phyloP scores from a whole-genome alignment of 2,797 vertebrate genomes.

The Smutsia gigantea region DNA sequence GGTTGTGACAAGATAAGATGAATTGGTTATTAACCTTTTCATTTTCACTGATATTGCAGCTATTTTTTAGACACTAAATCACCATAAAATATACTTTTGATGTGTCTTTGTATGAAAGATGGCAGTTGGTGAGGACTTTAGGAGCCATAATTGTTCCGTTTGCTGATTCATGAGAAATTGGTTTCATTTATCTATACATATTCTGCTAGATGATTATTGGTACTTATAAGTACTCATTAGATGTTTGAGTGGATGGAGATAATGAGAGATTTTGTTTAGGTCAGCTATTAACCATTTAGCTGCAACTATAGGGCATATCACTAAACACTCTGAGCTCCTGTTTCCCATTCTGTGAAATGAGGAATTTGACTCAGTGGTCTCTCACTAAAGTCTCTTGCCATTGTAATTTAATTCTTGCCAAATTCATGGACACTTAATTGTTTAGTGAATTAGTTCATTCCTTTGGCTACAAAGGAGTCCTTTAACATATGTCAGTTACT shows the following conservation, averaged over 20 bases:
- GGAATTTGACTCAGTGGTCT: background rate
- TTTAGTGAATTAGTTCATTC: conserved; percentile 37
- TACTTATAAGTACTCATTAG: background rate
- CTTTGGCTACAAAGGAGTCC: background rate
- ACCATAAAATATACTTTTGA: background rate
- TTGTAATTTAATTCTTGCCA: conserved; percentile 39
- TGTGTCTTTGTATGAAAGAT: background rate
- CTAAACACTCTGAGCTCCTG: background rate
- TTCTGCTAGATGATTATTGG: background rate
- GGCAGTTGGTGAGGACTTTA: background rate
- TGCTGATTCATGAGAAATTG: background rate
- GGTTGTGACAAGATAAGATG: background rate
- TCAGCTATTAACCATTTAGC: background rate
- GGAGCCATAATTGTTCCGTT: background rate
- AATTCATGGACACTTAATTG: conserved; percentile 31
- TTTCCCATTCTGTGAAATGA: conserved; percentile 5
- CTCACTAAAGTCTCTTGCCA: background rate
- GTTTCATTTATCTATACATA: background rate
- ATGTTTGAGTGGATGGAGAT: background rate
- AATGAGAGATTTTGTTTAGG: background rate
- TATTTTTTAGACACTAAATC: background rate
- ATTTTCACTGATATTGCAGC: background rate
- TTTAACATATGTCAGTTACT: background rate
- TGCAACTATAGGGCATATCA: background rate
- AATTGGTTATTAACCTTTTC: background rate